phyloP scores from a whole-genome alignment of 2,113 vertebrate species.

The Pitta sordida region DNA sequence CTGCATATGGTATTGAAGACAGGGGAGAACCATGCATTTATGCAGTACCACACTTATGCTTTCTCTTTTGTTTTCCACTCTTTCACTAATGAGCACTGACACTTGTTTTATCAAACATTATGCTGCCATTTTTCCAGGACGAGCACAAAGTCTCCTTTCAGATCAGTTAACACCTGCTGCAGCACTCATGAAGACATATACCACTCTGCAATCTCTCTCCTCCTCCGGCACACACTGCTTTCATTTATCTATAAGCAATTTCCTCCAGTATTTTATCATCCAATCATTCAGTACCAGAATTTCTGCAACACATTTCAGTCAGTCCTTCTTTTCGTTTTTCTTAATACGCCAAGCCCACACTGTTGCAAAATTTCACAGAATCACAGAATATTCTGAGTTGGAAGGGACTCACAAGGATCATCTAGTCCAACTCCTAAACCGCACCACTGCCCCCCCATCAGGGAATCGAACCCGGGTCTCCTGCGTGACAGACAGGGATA shows the following conservation, averaged over 20 bases:
- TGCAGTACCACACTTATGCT: not conserved
- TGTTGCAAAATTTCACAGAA: not conserved
- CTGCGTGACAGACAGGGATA: too few relatives aligned
- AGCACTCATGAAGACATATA: not conserved
- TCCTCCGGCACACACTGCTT: not conserved
- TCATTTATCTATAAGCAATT: not conserved
- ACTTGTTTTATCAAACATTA: not conserved
- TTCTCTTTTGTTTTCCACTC: not conserved
- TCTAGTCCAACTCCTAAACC: too few relatives aligned
- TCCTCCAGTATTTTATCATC: slow-evolving; percentile 36
- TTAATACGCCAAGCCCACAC: not conserved
- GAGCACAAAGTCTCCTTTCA: not conserved
- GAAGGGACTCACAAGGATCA: too few relatives aligned
- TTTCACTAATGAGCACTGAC: not conserved
- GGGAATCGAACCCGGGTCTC: too few relatives aligned
- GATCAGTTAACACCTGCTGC: not conserved
- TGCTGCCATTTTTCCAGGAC: not conserved
- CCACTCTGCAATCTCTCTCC: rapidly evolving
- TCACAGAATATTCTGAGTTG: too few relatives aligned
- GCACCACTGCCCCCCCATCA: too few relatives aligned
- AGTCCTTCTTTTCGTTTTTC: not conserved
- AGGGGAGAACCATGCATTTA: not conserved
- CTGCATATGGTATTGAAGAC: not conserved
- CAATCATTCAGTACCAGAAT: not conserved
- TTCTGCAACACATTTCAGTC: not conserved